Percentiles rank a stretch among this genome's conserved stretches.
Evolutionary conservation across 1,140 invertebrate genomes (phyloP).

Genomic region (Drusus annulatus): DNA sequence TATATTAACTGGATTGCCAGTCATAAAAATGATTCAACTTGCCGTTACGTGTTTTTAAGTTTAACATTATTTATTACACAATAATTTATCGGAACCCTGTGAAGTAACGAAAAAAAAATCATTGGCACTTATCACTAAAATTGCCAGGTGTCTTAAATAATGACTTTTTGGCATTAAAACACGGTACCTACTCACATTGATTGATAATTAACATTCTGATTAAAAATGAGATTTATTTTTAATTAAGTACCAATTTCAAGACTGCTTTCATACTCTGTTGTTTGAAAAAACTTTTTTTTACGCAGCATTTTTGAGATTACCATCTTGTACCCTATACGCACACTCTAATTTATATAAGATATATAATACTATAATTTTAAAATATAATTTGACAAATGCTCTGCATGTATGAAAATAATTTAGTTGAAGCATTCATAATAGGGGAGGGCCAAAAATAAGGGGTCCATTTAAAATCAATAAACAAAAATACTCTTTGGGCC

Average conservation of each 20-base stretch:
- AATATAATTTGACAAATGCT: constrained; percentile 38
- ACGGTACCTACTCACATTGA: too few relatives aligned
- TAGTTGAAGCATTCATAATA: constrained; percentile 25
- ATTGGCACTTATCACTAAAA: too few relatives aligned
- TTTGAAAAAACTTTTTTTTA: not conserved
- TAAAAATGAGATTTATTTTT: too few relatives aligned
- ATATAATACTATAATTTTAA: constrained; percentile 30
- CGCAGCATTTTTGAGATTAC: constrained; percentile 14
- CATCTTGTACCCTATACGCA: constrained; percentile 12
- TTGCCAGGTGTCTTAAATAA: too few relatives aligned
- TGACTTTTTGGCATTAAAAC: too few relatives aligned
- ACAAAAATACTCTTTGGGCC: constrained; percentile 25
- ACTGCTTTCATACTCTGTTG: constrained; percentile 18
- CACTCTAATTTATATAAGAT: constrained; percentile 34
- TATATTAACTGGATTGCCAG: constrained; percentile 1
- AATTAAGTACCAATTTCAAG: not conserved
- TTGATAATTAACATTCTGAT: too few relatives aligned
- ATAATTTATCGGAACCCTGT: too few relatives aligned
- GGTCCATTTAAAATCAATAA: constrained; percentile 26
- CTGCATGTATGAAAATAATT: constrained; percentile 36
- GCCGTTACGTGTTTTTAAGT: too few relatives aligned
- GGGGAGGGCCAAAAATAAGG: constrained; percentile 4
- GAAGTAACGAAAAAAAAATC: too few relatives aligned
- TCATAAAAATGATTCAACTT: not conserved
- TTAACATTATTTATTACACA: too few relatives aligned